Conservation (phyloP, 2,888 invertebrate species). For the Cactoblastis cactorum region DNA sequence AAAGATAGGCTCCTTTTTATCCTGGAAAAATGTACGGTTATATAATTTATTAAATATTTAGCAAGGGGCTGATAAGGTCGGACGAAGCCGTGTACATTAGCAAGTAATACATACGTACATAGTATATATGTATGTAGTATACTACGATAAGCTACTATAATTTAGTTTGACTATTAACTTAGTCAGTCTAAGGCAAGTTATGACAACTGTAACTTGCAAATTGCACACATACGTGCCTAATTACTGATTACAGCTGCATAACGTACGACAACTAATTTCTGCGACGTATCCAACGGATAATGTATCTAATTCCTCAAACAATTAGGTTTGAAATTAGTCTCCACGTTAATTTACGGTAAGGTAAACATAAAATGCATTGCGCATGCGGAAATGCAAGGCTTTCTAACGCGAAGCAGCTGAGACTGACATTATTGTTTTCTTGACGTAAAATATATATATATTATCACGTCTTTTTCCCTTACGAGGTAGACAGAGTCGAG, state of each 20-base stretch:
- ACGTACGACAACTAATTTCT: conserved; percentile 2
- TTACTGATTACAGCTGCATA: neutral
- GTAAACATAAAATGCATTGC: conserved; percentile 38
- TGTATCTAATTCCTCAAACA: neutral
- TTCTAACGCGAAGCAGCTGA: conserved; percentile 38
- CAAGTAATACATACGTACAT: too few relatives aligned
- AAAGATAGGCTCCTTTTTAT: too few relatives aligned
- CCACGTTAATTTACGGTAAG: conserved; percentile 4
- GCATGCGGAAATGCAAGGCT: conserved; percentile 46
- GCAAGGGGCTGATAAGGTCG: too few relatives aligned
- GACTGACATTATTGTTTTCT: neutral
- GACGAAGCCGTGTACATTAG: too few relatives aligned
- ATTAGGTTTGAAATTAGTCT: neutral
- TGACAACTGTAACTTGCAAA: neutral
- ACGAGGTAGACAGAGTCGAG: too few relatives aligned
- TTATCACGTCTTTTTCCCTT: neutral
- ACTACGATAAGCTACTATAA: too few relatives aligned
- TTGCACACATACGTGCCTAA: neutral
- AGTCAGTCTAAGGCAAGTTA: neutral
- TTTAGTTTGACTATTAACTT: too few relatives aligned
- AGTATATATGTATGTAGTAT: too few relatives aligned
- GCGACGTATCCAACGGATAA: neutral
- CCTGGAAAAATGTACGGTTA: too few relatives aligned
- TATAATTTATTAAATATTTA: too few relatives aligned
- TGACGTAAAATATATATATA: neutral